phyloP scores from a whole-genome alignment of 2,113 vertebrate species.

The Serinus canaria region DNA sequence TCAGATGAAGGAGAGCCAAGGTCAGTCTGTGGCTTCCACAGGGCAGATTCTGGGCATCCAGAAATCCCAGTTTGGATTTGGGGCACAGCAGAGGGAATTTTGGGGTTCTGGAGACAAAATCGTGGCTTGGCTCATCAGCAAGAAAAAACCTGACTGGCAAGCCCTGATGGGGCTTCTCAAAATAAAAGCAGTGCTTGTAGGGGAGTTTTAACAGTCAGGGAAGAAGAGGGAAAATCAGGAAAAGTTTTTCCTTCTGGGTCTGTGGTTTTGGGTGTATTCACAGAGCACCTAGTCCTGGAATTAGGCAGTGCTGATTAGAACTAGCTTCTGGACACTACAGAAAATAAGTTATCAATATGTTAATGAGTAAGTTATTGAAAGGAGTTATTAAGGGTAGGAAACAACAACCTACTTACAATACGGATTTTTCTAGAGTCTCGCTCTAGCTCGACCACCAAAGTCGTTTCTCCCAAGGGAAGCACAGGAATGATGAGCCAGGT shows the following conservation, averaged over 20 bases:
- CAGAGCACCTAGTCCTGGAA: constrained; percentile 25
- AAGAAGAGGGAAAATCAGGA: not conserved
- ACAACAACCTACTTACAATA: not conserved
- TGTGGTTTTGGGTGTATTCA: not conserved
- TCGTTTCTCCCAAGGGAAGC: not conserved
- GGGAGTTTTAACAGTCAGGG: not conserved
- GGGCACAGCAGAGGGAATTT: not conserved
- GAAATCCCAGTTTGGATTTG: not conserved
- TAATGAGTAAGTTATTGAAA: constrained; percentile 9
- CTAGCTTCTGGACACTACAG: constrained; percentile 6
- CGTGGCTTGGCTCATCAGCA: not conserved
- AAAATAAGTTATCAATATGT: not conserved
- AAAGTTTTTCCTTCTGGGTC: not conserved
- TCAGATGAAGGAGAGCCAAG: not conserved
- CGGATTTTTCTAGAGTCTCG: not conserved
- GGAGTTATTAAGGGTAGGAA: not conserved
- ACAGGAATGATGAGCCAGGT: not conserved
- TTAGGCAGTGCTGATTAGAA: not conserved
- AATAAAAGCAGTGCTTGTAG: not conserved
- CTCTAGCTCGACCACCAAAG: constrained; percentile 19
- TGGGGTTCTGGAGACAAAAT: not conserved
- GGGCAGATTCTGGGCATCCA: not conserved
- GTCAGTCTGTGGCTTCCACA: not conserved
- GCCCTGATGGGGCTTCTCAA: not conserved
- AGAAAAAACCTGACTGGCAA: not conserved